Evolutionary conservation across 2,888 invertebrate genomes (phyloP), one percentile per base, ranked within the genome.

Genomic region (Proisotoma minuta): DNA sequence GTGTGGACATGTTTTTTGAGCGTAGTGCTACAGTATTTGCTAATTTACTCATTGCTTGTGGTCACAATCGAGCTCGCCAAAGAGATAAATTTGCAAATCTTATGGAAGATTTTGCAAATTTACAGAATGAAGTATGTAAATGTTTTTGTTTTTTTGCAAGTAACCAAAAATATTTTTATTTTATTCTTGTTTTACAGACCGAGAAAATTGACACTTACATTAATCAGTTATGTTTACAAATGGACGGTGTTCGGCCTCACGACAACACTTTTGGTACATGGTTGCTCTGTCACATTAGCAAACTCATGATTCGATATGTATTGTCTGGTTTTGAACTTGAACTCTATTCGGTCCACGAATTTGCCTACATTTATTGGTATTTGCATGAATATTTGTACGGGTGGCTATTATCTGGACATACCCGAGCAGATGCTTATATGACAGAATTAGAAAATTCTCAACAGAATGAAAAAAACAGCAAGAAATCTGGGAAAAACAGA

Each of bases 261-360:
- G 79, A 87, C 51, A 89, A 92, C 0, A 94, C 91, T 78, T 91
- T 91, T 77, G 90, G 90, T 59, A 95, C 95, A 1, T 98, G 97
- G 96, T 86, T 96, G 40, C 82, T 98, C 68, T 95, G 96, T 80
- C 94, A 97, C 78, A 92, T 94, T 50, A 82, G 95, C 53, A 81
- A 89, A 49, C 87, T 93, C 29, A 96, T 97, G 93, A 88, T 94
- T 74, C 88, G 93, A 76, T 97, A 94, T 78, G 82, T 96, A 39
- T 83, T 97, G 73, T 88, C 94, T 23, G 97, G 97, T 0, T 90
- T 99, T 75, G 96, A 97, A 77, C 82, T 98, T 59, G 96, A 98
- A 78, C 81, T 99, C 29, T 98, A 97, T 79, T 92, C 94, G 62
- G 87, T 89, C 24, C 96, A 97, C 77, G 98, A 99, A 80, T 97